A percentile compares a stretch with the other conserved stretches of the same genome.
Evolutionary conservation across 2,113 vertebrate genomes (phyloP).

Genomic region (Scatophagus argus): DNA sequence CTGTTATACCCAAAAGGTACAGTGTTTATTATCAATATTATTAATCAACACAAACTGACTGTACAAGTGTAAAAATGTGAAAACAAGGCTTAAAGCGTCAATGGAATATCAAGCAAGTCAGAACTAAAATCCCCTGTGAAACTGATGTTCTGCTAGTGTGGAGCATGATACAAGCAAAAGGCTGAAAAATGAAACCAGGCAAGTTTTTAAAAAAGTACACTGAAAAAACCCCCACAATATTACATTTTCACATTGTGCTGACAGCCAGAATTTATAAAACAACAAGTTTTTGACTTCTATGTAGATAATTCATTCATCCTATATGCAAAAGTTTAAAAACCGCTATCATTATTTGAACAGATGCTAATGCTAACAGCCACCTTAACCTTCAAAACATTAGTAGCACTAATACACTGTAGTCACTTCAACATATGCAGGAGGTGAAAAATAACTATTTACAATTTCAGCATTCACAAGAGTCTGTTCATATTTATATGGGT

Average conservation of each 20-base stretch:
- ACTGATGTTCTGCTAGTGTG: too few species aligned
- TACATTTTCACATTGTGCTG: neutral
- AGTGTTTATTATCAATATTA: conserved; percentile 36
- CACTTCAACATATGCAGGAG: conserved; percentile 23
- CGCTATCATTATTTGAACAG: neutral
- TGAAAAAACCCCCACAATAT: neutral
- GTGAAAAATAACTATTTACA: conserved; percentile 40
- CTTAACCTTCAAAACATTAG: conserved; percentile 32
- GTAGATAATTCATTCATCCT: conserved; percentile 1
- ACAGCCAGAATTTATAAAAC: too few species aligned
- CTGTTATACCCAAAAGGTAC: conserved; percentile 16
- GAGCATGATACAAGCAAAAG: neutral
- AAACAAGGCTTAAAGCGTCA: neutral
- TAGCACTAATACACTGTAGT: neutral
- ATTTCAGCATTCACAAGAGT: neutral
- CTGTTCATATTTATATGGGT: conserved; percentile 6
- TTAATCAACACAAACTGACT: conserved; percentile 27
- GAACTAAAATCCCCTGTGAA: neutral
- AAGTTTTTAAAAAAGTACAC: neutral
- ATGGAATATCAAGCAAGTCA: neutral
- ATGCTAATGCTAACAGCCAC: neutral
- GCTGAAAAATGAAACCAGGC: neutral
- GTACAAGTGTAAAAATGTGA: conserved; percentile 20
- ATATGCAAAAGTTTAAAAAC: conserved; percentile 32
- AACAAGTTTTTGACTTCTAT: too few species aligned